Evolutionary conservation across 1,140 invertebrate genomes (phyloP), one percentile per base, ranked within the genome.

Genomic region (Drosophila sp.): DNA sequence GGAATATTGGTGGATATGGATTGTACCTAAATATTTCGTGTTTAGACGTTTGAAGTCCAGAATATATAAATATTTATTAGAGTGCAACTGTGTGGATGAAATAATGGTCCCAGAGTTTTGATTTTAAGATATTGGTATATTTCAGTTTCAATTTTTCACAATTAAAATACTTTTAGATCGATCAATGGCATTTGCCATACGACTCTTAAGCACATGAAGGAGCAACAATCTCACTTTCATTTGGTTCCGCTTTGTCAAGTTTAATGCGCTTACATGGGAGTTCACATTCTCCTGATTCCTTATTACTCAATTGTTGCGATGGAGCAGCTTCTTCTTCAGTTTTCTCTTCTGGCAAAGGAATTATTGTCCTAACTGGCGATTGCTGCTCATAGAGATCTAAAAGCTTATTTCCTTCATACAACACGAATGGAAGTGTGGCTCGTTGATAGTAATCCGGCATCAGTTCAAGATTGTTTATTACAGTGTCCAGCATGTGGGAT

Each of bases 391-490:
- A 91, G 10, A 79, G 55, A 47, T 91, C 87, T 30, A 91, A 61
- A 7, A 91, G 66, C 56, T 90, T 84, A 62, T 90, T 90, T 27
- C 93, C 94, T 90, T 96, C 95, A 66, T 93, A 93, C 1, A 96
- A 93, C 44, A 94, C 93, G 92, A 96, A 97, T 0, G 95, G 94
- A 70, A 99, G 80, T 0, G 95, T 96, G 2, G 95, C 95, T 87
- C 95, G 95, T 90, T 96, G 93, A 92, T 99, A 99, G 92, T 98
- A 99, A 80, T 98, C 94, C 1, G 94, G 76, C 76, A 95, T 92
- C 62, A 97, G 90, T 93, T 98, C 95, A 72, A 99, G 95, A 86
- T 99, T 99, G 86, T 95, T 94, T 50, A 99, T 99, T n/a, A 99
- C 97, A 5, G 96, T 95, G 29, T 95, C 94, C 17, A 99, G 92